Evolutionary conservation across 1,140 invertebrate species (phyloP).

Genomic region (Anoplophora glabripennis): DNA sequence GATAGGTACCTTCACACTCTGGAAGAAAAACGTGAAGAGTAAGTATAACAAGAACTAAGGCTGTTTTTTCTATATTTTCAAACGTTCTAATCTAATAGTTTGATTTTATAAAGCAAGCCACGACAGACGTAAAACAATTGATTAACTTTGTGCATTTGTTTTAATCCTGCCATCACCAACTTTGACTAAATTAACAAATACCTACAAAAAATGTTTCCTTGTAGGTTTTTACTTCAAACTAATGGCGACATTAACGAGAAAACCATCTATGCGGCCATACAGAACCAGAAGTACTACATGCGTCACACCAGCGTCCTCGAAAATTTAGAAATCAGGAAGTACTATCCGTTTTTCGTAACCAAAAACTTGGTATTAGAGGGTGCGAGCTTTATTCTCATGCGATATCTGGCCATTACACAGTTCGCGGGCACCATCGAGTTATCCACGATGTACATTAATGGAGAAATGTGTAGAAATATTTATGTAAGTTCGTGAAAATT

Average conservation of each 20-base stretch:
- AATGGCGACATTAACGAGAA: constrained; percentile 1
- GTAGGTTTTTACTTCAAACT: too few species aligned
- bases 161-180: not conserved
- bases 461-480: constrained; percentile 55
- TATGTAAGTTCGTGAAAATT: constrained; percentile 52
- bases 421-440: constrained; percentile 56
- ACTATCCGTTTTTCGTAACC: constrained; percentile 50
- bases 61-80: constrained; percentile 2
- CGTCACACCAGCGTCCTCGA: constrained; percentile 47
- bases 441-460: constrained; percentile 56
- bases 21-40: constrained; percentile 58
- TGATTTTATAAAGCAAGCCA: not conserved
- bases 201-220: not conserved
- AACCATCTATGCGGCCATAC: constrained; percentile 33
- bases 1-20: constrained; percentile 56
- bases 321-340: constrained; percentile 50
- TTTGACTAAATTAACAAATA: not conserved
- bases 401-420: constrained; percentile 56
- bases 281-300: constrained; percentile 36
- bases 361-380: constrained; percentile 58
- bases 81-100: too few species aligned
- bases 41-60: constrained; percentile 22
- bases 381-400: constrained; percentile 57
- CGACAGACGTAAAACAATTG: not conserved
- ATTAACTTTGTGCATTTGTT: not conserved